Percentiles rank a stretch among this genome's conserved stretches.
These are phyloP conservation scores for Coptotermes formosanus DNA, from an alignment of 1,140 invertebrate species.

Conservation along the genomic window DNA sequence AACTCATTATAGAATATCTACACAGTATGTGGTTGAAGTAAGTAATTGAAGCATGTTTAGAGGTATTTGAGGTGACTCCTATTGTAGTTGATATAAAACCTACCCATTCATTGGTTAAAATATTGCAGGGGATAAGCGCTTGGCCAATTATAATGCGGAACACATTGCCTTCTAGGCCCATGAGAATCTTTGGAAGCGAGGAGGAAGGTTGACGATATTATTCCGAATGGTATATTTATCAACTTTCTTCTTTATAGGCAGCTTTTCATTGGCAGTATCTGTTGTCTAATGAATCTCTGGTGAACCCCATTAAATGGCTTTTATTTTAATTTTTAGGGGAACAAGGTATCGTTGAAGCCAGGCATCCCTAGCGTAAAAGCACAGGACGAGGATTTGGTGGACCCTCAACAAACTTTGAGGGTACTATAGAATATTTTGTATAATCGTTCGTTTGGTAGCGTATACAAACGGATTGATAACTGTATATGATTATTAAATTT, in stretches of 20 bases:
- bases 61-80: neutral
- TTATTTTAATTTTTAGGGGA: constrained; percentile 7
- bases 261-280: no score
- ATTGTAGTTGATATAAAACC: neutral
- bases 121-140: neutral
- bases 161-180: neutral
- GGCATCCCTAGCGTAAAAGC: constrained; percentile 24
- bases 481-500: neutral
- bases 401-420: constrained; percentile 29
- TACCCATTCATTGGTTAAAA: neutral
- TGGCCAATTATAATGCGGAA: neutral
- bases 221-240: neutral
- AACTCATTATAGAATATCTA: neutral
- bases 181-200: neutral
- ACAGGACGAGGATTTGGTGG: constrained; percentile 29
- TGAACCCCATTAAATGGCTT: neutral
- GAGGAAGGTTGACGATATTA: neutral
- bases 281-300: neutral
- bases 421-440: constrained; percentile 2
- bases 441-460: no score
- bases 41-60: neutral
- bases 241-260: neutral
- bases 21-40: neutral
- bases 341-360: constrained; percentile 13
- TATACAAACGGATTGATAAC: neutral